Percentiles rank a stretch among this genome's conserved stretches.
Conservation (phyloP, 1,140 invertebrate species). For the Muscidifurax raptorellus region DNA sequence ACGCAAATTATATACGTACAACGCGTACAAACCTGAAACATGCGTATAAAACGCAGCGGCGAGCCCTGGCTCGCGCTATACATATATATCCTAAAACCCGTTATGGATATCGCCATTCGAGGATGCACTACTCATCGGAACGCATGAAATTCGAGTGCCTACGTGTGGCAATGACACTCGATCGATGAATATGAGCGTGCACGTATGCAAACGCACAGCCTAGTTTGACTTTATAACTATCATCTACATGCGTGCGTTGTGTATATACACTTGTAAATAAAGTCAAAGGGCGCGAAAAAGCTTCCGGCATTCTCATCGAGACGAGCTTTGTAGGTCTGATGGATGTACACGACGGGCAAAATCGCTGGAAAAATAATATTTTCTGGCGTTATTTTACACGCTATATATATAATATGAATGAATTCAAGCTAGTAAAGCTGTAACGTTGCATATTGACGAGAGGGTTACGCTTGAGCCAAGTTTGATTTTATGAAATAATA, state of each 20-base stretch:
- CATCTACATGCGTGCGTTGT: background rate
- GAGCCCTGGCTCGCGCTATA: background rate
- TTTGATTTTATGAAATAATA: no score
- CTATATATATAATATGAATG: no score
- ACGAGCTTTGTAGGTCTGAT: no score
- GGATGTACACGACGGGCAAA: no score
- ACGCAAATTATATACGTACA: background rate
- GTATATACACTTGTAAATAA: background rate
- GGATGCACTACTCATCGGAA: conserved; percentile 16
- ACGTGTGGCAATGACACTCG: conserved; percentile 34
- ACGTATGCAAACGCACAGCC: background rate
- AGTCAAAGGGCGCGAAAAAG: background rate
- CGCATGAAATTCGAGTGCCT: conserved; percentile 40
- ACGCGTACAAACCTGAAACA: conserved; percentile 14
- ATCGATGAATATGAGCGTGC: conserved; percentile 36
- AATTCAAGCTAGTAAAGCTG: no score
- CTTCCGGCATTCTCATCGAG: no score
- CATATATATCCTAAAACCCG: background rate
- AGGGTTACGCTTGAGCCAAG: no score
- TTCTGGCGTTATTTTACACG: no score
- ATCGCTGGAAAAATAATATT: no score
- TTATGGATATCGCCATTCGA: conserved; percentile 36
- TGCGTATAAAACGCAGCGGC: conserved; percentile 38
- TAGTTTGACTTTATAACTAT: conserved; percentile 11
- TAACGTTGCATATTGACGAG: no score